A percentile compares a stretch with the other conserved stretches of the same genome.
Evolutionary conservation across 2,113 vertebrate species (phyloP).

Genomic region (Rhineura floridana): DNA sequence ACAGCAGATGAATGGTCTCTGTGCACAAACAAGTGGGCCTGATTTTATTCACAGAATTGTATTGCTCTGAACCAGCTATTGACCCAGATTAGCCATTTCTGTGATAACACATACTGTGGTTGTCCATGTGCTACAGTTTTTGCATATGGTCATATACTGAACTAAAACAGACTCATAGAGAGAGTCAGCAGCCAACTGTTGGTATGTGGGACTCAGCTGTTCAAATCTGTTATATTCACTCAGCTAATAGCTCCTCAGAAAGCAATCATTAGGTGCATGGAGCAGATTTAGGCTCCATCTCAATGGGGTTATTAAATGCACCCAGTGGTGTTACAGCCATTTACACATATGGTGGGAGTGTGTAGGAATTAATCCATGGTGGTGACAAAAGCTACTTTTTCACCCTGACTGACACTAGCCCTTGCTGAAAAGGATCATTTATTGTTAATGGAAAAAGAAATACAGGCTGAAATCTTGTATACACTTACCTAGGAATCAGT

Average conservation of each 20-base stretch:
- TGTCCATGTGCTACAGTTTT: neutral
- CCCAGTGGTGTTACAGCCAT: too few relatives aligned
- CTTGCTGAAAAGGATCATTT: too few relatives aligned
- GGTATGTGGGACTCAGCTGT: neutral
- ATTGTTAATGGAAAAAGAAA: too few relatives aligned
- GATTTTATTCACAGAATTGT: neutral
- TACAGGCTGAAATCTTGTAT: neutral
- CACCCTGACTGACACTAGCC: too few relatives aligned
- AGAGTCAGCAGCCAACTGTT: neutral
- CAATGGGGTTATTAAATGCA: too few relatives aligned
- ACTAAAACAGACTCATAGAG: neutral
- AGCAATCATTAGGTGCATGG: too few relatives aligned
- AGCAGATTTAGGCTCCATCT: too few relatives aligned
- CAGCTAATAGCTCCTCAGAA: neutral
- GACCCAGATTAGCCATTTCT: too few relatives aligned
- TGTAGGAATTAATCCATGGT: too few relatives aligned
- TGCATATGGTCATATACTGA: neutral
- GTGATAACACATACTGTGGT: neutral
- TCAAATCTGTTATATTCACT: neutral
- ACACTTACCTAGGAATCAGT: too few relatives aligned
- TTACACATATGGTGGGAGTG: too few relatives aligned
- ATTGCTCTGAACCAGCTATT: neutral
- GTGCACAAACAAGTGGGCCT: neutral
- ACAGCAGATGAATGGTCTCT: neutral
- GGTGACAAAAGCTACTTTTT: too few relatives aligned